These are phyloP conservation scores for Philereme transversata DNA, from an alignment of 2,888 invertebrate genomes.

Conservation along the genomic window DNA sequence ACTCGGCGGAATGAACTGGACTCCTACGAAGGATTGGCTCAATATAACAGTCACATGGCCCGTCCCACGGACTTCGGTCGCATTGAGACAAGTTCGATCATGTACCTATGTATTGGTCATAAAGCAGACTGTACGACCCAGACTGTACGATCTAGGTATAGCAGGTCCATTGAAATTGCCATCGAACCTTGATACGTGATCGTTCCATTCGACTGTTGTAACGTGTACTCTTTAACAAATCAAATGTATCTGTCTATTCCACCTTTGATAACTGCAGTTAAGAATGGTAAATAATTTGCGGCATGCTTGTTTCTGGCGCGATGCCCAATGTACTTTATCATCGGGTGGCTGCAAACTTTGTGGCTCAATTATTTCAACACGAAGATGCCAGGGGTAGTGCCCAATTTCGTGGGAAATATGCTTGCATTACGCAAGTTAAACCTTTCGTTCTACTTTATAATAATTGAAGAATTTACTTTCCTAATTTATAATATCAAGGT, in stretches of 20 bases:
- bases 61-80: too few relatives aligned
- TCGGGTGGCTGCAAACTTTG: conserved; percentile 26
- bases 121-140: too few relatives aligned
- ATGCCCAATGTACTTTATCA: conserved; percentile 27
- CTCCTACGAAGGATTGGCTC: too few relatives aligned
- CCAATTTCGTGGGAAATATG: conserved; percentile 27
- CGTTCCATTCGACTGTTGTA: too few relatives aligned
- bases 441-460: conserved; percentile 12
- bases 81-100: too few relatives aligned
- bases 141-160: too few relatives aligned
- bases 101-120: too few relatives aligned
- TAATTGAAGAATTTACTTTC: neutral
- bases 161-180: too few relatives aligned
- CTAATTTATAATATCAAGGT: too few relatives aligned
- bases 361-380: conserved; percentile 31
- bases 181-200: too few relatives aligned
- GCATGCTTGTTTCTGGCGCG: conserved; percentile 19
- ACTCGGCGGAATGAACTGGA: too few relatives aligned
- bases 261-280: conserved; percentile 11
- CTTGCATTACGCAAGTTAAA: conserved; percentile 23
- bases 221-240: conserved; percentile 6
- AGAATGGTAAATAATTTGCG: conserved; percentile 26
- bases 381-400: conserved; percentile 25
- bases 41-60: too few relatives aligned
- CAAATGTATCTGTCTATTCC: conserved; percentile 5